Conservation (phyloP, 2,113 vertebrate species). For the human region GRCh38 chr12:22687501-22688000, state of each 20-base stretch:
- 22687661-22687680: conserved; percentile 61
- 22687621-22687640: conserved; percentile 52
- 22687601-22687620: neutral
- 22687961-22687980: conserved; percentile 67
- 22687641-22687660: conserved; percentile 57
- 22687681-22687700: conserved; percentile 77
- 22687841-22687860: conserved; percentile 79
- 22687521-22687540: conserved; percentile 79
- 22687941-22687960: conserved; percentile 77
- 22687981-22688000: conserved; percentile 65
- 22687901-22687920: conserved; percentile 59
- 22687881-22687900: conserved; percentile 51
- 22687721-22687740: conserved; percentile 89
- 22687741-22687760: conserved; percentile 87
- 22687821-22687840: conserved; percentile 82
- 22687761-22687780: conserved; percentile 84
- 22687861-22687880: conserved; percentile 54
- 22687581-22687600: conserved; percentile 54
- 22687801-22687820: conserved; percentile 82
- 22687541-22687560: conserved; percentile 61
- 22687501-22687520: conserved; percentile 88
- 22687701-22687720: conserved; percentile 84
- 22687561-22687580: conserved; percentile 81
- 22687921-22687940: conserved; percentile 51
- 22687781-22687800: conserved; percentile 82